These are phyloP conservation scores for Cherax destructor DNA, from an alignment of 1,140 invertebrate genomes.

Conservation along the genomic window DNA sequence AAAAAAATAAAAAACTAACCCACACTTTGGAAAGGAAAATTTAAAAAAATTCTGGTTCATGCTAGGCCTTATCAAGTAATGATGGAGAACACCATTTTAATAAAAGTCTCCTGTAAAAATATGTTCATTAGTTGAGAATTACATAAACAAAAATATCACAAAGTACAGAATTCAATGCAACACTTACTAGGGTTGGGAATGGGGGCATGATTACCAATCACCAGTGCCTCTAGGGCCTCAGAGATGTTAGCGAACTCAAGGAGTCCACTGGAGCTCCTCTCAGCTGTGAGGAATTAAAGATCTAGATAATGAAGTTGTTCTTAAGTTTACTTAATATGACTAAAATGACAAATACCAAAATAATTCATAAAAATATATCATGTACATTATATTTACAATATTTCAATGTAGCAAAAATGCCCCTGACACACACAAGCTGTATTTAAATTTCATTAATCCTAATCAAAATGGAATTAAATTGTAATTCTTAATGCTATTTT, in stretches of 20 bases:
- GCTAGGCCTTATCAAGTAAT: too few relatives aligned
- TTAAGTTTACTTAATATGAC: not conserved
- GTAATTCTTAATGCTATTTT: too few relatives aligned
- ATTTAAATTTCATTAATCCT: not conserved
- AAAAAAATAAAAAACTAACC: not conserved
- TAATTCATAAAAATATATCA: not conserved
- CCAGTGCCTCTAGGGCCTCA: constrained; percentile 94
- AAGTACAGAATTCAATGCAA: constrained; percentile 71
- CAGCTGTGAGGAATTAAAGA: constrained; percentile 73
- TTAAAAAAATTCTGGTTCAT: not conserved
- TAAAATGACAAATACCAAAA: not conserved
- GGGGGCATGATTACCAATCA: constrained; percentile 96
- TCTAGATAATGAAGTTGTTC: constrained; percentile 62
- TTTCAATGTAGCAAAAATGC: not conserved
- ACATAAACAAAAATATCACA: not conserved
- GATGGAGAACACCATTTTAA: too few relatives aligned
- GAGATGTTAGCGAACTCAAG: constrained; percentile 94
- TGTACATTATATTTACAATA: too few relatives aligned
- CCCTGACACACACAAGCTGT: not conserved
- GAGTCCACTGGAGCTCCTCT: constrained; percentile 90
- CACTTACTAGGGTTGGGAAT: constrained; percentile 86
- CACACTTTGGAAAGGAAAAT: not conserved
- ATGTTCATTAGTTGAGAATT: too few relatives aligned
- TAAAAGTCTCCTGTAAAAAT: too few relatives aligned
- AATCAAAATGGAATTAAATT: too few relatives aligned